phyloP scores from a whole-genome alignment of 2,888 invertebrate species.

The Ochropacha duplaris region DNA sequence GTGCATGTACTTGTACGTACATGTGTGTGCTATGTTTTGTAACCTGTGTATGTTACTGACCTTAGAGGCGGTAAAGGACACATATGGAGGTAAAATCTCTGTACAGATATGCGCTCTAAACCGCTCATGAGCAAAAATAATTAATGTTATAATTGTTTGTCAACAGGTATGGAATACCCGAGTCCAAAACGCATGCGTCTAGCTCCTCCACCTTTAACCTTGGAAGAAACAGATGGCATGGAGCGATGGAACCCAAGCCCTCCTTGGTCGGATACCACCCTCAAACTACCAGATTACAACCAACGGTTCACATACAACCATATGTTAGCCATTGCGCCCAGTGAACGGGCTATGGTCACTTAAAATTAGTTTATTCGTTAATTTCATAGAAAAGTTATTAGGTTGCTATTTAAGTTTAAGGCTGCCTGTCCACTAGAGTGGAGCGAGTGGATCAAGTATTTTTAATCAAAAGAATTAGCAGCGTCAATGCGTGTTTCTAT shows the following conservation, averaged over 20 bases:
- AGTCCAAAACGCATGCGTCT: constrained; percentile 68
- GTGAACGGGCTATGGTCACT: constrained; percentile 82
- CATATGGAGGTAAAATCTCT: no score
- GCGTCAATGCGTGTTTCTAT: no score
- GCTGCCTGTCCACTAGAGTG: no score
- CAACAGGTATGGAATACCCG: constrained; percentile 66
- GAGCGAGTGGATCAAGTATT: no score
- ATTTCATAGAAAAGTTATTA: constrained; percentile 5
- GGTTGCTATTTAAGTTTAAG: constrained; percentile 1
- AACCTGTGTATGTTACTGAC: no score
- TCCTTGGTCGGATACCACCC: constrained; percentile 92
- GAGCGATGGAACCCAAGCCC: constrained; percentile 94
- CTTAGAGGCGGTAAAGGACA: no score
- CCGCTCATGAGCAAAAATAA: no score
- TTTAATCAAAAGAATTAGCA: no score
- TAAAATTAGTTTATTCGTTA: constrained; percentile 33
- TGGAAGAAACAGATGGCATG: constrained; percentile 87
- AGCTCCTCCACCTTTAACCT: constrained; percentile 47
- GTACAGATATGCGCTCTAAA: no score
- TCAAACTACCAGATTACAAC: constrained; percentile 90
- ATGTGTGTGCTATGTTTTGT: no score
- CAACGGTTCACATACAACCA: constrained; percentile 91
- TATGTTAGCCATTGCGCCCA: constrained; percentile 86
- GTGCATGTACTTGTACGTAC: no score
- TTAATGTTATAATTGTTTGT: constrained; percentile 2